Evolutionary conservation across 2,888 invertebrate species (phyloP), one percentile per base, ranked within the genome.

Genomic region (Sepiola atlantica): DNA sequence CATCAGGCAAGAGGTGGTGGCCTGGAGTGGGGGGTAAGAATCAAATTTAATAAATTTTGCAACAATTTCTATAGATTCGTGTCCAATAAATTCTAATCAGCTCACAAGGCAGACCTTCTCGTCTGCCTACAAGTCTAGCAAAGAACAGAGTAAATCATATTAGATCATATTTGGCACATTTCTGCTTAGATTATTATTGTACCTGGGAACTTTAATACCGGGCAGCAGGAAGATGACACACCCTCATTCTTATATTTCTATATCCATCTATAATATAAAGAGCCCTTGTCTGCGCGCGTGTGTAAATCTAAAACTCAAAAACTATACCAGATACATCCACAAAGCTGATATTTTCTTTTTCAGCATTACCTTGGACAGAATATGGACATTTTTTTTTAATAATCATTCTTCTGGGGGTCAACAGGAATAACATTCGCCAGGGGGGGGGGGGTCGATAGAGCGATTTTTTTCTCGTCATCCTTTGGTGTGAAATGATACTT

Each of bases 41-140:
- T 77, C 77, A n/a, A 77, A 77, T 77, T 77, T 77, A 77, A 77
- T 77, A 77, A 77, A 77, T 77, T 77, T 77, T 77, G 77, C n/a
- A 77, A 77, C 77, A 77, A 77, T 77, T 77, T 77, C 77, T 77
- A 32, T 77, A 77, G 77, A n/a, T 77, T 77, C 77, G 77, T 77
- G 77, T n/a, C n/a, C 77, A 77, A 77, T 77, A n/a, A 77, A n/a
- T 77, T n/a, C 77, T 77, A 77, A 77, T 77, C 77, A 77, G 77
- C n/a, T 77, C 77, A n/a, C n/a, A 32, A 77, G n/a, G n/a, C 77
- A 77, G 77, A 77, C 32, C 77, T 77, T n/a, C 77, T 77, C n/a
- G 77, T 77, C 77, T 77, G 77, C 77, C 77, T n/a, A 16, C 77
- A 77, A 77, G 77, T 77, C n/a, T 77, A 1, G 8, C 77, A 77